Evolutionary conservation across 2,888 invertebrate species (phyloP).

Genomic region (Hirtodrosophila histrioides): DNA sequence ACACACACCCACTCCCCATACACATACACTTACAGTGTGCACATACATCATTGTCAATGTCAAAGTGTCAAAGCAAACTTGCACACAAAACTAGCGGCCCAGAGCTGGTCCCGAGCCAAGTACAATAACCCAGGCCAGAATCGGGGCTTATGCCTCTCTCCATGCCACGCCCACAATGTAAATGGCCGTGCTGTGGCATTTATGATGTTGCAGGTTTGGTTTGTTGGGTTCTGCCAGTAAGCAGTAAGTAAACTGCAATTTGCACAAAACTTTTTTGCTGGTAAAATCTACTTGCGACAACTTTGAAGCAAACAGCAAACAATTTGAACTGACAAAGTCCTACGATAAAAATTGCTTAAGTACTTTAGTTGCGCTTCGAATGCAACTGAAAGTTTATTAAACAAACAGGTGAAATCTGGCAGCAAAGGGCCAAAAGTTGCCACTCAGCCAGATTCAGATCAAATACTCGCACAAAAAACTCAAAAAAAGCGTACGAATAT

Average conservation of each 20-base stretch:
- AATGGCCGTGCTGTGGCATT: conserved; percentile 52
- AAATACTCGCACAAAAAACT: conserved; percentile 15
- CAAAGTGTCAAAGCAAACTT: conserved; percentile 81
- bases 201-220: conserved; percentile 64
- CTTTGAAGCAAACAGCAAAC: conserved; percentile 66
- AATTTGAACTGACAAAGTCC: conserved; percentile 78
- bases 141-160: conserved; percentile 17
- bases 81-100: conserved; percentile 51
- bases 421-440: conserved; percentile 43
- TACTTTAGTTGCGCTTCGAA: conserved; percentile 68
- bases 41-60: conserved; percentile 82
- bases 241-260: conserved; percentile 67
- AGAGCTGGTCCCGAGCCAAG: conserved; percentile 42
- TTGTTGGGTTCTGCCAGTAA: conserved; percentile 6
- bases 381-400: conserved; percentile 64
- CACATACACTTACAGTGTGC: conserved; percentile 36
- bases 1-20: conserved; percentile 8
- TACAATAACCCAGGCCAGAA: conserved; percentile 51
- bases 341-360: conserved; percentile 75
- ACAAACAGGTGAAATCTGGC: conserved; percentile 67
- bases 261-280: conserved; percentile 44
- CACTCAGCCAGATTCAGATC: conserved; percentile 55
- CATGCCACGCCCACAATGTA: conserved; percentile 60
- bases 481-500: conserved; percentile 14
- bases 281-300: conserved; percentile 57